Evolutionary conservation across 1,140 invertebrate genomes (phyloP), one percentile per base, ranked within the genome.

Genomic region (Lethocerus indicus): DNA sequence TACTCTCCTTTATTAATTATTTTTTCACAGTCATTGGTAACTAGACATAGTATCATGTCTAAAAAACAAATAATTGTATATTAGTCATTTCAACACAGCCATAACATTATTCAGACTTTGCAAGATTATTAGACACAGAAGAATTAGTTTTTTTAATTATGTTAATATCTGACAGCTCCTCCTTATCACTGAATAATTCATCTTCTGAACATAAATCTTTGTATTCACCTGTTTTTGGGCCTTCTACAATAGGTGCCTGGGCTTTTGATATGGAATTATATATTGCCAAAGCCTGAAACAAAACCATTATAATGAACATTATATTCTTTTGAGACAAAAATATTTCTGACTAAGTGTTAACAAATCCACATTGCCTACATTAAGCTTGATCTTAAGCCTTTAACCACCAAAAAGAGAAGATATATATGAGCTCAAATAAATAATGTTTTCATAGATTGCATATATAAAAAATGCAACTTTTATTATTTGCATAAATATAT

Each of bases 251-350:
- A 43, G 3, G 4, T 5, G 9, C 13, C 20, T 35, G 29, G n/a
- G 14, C 25, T 47, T 52, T 35, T 2, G 44, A 40, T 12, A 52
- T 18, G 14, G 26, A 48, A n/a, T 37, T 36, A 26, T 46, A 52
- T 13, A 52, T 46, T 7, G 51, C 28, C 51, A 52, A 35, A 6
- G 51, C 51, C 46, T 52, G 42, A 26, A 51, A 51, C 21, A 51
- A 25, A 28, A 12, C 14, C 3, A 47, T 24, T 25, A 47, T 20
- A 2, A 35, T 16, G 20, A 16, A 27, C 24, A 27, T n/a, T 49
- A 16, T 16, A 26, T 36, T 18, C 25, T 29, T 47, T 47, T 12
- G 35, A 35, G 5, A 28, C 12, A 35, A 47, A 32, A 3, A 47
- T 23, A 49, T 47, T 16, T 16, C 29, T 4, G 4, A 28, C 9